Conservation (phyloP, 2,888 invertebrate genomes). For the Rhagonycha fulva region DNA sequence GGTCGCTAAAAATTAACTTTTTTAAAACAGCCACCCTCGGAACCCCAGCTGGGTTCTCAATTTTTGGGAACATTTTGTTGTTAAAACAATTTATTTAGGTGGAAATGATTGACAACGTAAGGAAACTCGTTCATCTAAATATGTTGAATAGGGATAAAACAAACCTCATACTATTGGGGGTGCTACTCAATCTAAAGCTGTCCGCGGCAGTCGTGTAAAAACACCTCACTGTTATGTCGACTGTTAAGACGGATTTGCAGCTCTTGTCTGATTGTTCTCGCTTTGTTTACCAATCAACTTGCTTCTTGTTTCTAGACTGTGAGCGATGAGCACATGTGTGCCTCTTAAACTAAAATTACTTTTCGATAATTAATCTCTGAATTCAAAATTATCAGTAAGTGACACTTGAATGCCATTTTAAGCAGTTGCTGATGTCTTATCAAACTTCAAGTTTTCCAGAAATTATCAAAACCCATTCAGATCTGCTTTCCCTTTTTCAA, state of each 20-base stretch:
- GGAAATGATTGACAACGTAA: slow-evolving; percentile 23
- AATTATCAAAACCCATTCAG: neutral
- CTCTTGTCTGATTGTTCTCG: slow-evolving; percentile 51
- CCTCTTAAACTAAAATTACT: slow-evolving; percentile 23
- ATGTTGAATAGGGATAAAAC: slow-evolving; percentile 25
- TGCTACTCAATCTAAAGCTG: slow-evolving; percentile 52
- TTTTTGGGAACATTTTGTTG: neutral
- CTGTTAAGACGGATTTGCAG: slow-evolving; percentile 50
- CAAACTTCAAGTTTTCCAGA: neutral
- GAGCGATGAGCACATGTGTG: slow-evolving; percentile 28
- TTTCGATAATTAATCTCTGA: slow-evolving; percentile 14
- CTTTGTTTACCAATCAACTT: slow-evolving; percentile 51
- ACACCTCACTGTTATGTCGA: slow-evolving; percentile 52
- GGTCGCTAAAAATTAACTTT: no score
- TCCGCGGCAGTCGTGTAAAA: slow-evolving; percentile 51
- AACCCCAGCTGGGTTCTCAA: neutral
- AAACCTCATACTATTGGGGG: slow-evolving; percentile 28
- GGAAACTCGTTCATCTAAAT: slow-evolving; percentile 28
- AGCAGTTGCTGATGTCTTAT: neutral
- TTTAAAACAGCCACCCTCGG: neutral
- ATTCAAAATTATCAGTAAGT: neutral
- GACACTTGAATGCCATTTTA: neutral
- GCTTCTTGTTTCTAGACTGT: slow-evolving; percentile 27
- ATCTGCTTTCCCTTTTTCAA: neutral
- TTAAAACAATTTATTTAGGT: neutral